Evolutionary conservation across 1,140 invertebrate genomes (phyloP).

Genomic region (Hermetia illucens): DNA sequence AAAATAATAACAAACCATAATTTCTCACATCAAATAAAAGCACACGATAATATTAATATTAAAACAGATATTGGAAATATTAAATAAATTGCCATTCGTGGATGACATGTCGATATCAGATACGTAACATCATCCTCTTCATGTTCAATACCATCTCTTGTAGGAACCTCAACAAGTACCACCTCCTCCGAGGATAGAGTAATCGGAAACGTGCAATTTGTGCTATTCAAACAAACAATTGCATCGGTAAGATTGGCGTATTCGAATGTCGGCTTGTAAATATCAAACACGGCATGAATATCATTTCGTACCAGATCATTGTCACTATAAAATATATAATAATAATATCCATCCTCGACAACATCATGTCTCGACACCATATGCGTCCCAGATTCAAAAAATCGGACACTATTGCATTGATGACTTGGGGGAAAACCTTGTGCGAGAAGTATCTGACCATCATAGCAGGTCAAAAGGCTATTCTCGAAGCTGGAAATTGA

Average conservation of each 20-base stretch:
- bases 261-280: constrained; percentile 66
- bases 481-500: constrained; percentile 65
- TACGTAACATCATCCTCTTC: constrained; percentile 53
- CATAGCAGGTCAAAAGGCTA: constrained; percentile 55
- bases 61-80: constrained; percentile 62
- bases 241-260: constrained; percentile 53
- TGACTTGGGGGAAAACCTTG: constrained; percentile 50
- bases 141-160: constrained; percentile 58
- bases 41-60: constrained; percentile 57
- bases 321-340: constrained; percentile 76
- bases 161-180: constrained; percentile 68
- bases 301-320: constrained; percentile 63
- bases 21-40: constrained; percentile 42
- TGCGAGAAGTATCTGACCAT: constrained; percentile 51
- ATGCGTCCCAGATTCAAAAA: constrained; percentile 44
- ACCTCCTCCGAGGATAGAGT: constrained; percentile 53
- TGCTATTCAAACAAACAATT: constrained; percentile 55
- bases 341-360: constrained; percentile 60
- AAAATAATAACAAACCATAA: constrained; percentile 2
- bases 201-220: constrained; percentile 56
- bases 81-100: constrained; percentile 57
- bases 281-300: constrained; percentile 69
- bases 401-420: constrained; percentile 47
- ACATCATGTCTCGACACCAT: constrained; percentile 52
- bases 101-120: constrained; percentile 57